phyloP scores from a whole-genome alignment of 2,797 vertebrate genomes.

The Myotis vivesi region DNA sequence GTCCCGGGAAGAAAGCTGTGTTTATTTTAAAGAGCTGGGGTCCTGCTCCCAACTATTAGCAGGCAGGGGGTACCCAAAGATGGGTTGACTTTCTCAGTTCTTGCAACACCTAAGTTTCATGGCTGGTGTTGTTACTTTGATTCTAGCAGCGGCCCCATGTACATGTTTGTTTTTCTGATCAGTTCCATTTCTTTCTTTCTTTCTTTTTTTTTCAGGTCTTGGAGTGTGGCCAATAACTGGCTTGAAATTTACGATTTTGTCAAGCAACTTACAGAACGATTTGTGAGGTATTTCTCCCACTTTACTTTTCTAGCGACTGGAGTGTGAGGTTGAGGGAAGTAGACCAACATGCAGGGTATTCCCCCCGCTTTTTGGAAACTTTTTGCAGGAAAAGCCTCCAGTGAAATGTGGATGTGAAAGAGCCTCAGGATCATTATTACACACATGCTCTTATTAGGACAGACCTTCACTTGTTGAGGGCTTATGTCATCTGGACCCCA shows the following conservation, averaged over 20 bases:
- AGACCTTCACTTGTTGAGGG: background rate
- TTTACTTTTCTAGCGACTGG: background rate
- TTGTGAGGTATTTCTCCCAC: slow-evolving; percentile 89
- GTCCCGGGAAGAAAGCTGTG: background rate
- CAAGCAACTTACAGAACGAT: slow-evolving; percentile 92
- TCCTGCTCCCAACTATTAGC: background rate
- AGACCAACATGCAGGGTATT: background rate
- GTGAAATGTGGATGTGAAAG: slow-evolving; percentile 18
- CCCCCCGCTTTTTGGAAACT: background rate
- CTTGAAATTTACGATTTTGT: slow-evolving; percentile 94
- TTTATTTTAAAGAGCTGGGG: background rate
- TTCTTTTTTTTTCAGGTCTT: slow-evolving; percentile 87
- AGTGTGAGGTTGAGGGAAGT: background rate
- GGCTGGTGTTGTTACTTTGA: background rate
- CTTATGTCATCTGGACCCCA: slow-evolving; percentile 55
- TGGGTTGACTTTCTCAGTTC: background rate
- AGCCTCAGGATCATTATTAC: background rate
- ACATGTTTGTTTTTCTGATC: slow-evolving; percentile 30
- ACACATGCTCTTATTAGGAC: background rate
- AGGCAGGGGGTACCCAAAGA: background rate
- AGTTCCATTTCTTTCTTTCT: background rate
- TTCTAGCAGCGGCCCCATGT: background rate
- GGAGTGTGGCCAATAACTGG: slow-evolving; percentile 92
- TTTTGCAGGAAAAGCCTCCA: background rate
- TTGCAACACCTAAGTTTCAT: background rate